phyloP scores from a whole-genome alignment of 2,113 vertebrate species.

The Chlorocebus sabaeus region DNA sequence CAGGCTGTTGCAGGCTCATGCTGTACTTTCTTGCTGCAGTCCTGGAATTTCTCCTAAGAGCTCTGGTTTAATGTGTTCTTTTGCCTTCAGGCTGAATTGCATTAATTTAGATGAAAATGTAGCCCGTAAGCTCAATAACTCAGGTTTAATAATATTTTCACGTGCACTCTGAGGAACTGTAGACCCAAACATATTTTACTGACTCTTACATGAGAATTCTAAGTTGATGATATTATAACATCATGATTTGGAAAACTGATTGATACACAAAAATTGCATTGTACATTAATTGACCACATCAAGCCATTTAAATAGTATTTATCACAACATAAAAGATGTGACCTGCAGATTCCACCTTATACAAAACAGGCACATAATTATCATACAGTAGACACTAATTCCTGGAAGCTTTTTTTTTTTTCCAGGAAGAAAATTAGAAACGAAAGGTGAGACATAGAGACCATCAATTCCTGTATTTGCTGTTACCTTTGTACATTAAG shows the following conservation, averaged over 20 bases:
- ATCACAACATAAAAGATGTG: neutral
- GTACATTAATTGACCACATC: neutral
- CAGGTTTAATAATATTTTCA: slow-evolving; percentile 33
- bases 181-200: neutral
- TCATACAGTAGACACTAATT: neutral
- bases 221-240: neutral
- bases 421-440: neutral
- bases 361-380: neutral
- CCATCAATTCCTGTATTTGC: neutral
- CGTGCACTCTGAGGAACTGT: neutral
- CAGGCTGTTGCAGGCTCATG: neutral
- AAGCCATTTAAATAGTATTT: neutral
- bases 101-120: slow-evolving; percentile 53
- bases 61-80: slow-evolving; percentile 32
- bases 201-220: slow-evolving; percentile 23
- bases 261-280: neutral
- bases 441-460: neutral
- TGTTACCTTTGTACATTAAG: neutral
- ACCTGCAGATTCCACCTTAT: neutral
- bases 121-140: neutral
- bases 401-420: neutral
- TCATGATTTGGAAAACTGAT: neutral
- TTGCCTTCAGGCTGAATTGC: slow-evolving; percentile 29
- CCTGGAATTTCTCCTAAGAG: slow-evolving; percentile 46
- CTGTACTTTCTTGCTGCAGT: neutral